Evolutionary conservation across 2,888 invertebrate genomes (phyloP).

Genomic region (Brachyptera putata): DNA sequence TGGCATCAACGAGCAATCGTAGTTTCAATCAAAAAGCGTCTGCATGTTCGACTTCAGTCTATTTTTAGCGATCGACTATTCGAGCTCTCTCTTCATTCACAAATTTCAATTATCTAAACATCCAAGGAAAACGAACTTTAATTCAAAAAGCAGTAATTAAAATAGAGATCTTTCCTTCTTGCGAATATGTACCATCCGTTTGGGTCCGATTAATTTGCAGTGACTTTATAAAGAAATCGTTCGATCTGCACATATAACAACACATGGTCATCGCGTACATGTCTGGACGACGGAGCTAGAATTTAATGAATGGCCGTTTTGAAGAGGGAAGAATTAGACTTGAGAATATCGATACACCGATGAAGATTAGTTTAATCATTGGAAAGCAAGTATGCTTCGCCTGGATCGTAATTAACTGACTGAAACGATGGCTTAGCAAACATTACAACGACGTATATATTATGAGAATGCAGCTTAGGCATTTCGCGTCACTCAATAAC

Average conservation of each 20-base stretch:
- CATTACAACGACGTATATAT: conserved; percentile 3
- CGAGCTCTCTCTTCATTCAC: conserved; percentile 11
- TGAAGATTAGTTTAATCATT: conserved; percentile 13
- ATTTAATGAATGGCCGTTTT: background rate
- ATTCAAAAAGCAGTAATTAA: conserved; percentile 21
- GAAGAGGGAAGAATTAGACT: background rate
- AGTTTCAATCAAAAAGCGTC: background rate
- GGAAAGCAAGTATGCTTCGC: background rate
- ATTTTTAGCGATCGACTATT: background rate
- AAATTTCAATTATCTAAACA: conserved; percentile 23
- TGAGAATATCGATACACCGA: conserved; percentile 12
- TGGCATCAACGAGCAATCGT: background rate
- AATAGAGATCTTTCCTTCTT: conserved; percentile 12
- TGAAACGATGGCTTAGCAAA: conserved; percentile 20
- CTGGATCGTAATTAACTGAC: conserved; percentile 21
- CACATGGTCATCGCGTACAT: too few relatives aligned
- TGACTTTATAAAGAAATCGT: conserved; percentile 6
- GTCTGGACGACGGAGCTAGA: background rate
- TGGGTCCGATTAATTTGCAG: conserved; percentile 9
- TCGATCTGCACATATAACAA: too few relatives aligned
- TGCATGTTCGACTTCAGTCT: background rate
- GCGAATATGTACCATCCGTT: background rate
- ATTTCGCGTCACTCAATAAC: background rate
- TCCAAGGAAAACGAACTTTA: conserved; percentile 13
- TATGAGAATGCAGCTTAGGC: background rate